Evolutionary conservation across 2,888 invertebrate genomes (phyloP), one percentile per base, ranked within the genome.

Genomic region (Melikaiella ostensackeni): DNA sequence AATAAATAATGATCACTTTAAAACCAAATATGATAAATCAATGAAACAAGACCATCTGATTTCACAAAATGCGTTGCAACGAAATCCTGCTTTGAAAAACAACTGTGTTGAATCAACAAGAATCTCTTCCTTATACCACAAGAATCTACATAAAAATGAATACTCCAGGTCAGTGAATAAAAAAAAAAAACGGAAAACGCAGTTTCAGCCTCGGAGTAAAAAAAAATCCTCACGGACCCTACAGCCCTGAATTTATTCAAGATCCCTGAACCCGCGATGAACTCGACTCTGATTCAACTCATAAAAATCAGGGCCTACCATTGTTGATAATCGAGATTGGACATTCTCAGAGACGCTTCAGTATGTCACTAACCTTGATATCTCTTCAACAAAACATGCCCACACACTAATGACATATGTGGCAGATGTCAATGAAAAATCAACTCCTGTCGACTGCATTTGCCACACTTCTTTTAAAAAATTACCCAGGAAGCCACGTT

Each of bases 321-420:
- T 30, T 55, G 50, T 70, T 70, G 50, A 70, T 59, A 70, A 27
- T 70, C 42, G 21, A 55, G 55, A 55, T 46, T 35, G 50, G 27
- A 70, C 50, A 66, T 66, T 66, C 42, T 66, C 66, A 70, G 50
- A 70, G 50, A 70, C 70, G 70, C 70, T 50, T 70, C 50, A 70
- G 70, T 80, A 80, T 79, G 80, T 82, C 83, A 89, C 90, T 88
- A 89, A 89, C 90, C 90, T 90, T 89, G 89, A 86, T 82, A 85
- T 80, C 84, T 83, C 81, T 82, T 84, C 82, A 83, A 83, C 81
- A 80, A 83, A 84, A 84, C 85, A 84, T 84, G 82, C 86, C 87
- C 86, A 88, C 87, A 85, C 86, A 86, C 82, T 81, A 86, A 84
- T 83, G 85, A 83, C 84, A 87, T 87, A 84, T 86, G 86, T 81